These are phyloP conservation scores for Biston betularia DNA, from an alignment of 2,888 invertebrate species.

Conservation along the genomic window DNA sequence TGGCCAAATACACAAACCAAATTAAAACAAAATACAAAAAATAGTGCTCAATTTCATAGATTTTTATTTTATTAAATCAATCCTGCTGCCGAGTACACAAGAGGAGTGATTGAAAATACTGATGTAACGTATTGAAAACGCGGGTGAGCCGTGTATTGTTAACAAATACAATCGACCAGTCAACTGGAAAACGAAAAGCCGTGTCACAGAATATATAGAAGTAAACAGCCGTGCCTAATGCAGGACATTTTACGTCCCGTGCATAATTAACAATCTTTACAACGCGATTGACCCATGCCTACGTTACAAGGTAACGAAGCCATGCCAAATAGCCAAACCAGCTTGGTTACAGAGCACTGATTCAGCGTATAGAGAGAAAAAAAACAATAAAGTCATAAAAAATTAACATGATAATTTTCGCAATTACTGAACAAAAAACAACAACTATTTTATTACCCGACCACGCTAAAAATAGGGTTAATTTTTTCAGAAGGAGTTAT, in stretches of 20 bases:
- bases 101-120: slow-evolving; percentile 24
- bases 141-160: slow-evolving; percentile 56
- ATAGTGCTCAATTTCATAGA: not conserved
- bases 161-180: slow-evolving; percentile 52
- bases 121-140: slow-evolving; percentile 7
- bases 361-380: no score
- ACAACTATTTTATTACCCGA: no score
- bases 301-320: no score
- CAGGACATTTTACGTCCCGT: slow-evolving; percentile 39
- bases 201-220: not conserved
- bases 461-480: no score
- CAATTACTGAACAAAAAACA: no score
- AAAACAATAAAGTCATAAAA: no score
- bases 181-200: slow-evolving; percentile 55
- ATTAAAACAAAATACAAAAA: not conserved
- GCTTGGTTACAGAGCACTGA: no score
- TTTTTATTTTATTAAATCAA: not conserved
- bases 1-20: not conserved
- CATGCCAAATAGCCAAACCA: no score
- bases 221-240: slow-evolving; percentile 35
- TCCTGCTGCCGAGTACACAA: not conserved
- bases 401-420: no score
- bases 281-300: no score
- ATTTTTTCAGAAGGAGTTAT: no score
- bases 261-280: slow-evolving; percentile 11